A percentile compares a stretch with the other conserved stretches of the same genome.
These are phyloP conservation scores for Hirtodrosophila histrioides DNA, from an alignment of 2,888 invertebrate genomes.

Conservation along the genomic window DNA sequence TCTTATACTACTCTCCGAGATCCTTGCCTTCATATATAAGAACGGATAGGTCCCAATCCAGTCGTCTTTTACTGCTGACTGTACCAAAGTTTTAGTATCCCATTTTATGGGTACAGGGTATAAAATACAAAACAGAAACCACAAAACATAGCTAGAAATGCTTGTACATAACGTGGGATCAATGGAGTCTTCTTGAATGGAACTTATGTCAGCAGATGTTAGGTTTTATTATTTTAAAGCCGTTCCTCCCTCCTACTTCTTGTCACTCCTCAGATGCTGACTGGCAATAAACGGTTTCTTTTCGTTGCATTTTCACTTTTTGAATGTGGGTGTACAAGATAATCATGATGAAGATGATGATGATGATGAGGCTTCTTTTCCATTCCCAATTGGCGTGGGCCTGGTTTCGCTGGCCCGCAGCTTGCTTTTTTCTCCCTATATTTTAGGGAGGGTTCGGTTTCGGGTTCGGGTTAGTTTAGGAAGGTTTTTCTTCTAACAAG, in stretches of 20 bases:
- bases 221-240: constrained; percentile 13
- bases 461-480: not conserved
- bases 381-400: constrained; percentile 20
- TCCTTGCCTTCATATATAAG: no score
- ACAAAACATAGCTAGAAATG: constrained; percentile 9
- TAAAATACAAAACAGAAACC: not conserved
- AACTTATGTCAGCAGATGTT: constrained; percentile 45
- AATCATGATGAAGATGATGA: constrained; percentile 10
- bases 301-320: constrained; percentile 8
- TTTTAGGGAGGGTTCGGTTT: not conserved
- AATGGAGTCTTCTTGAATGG: constrained; percentile 33
- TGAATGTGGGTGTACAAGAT: constrained; percentile 11
- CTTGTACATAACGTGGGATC: constrained; percentile 22
- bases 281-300: constrained; percentile 3
- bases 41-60: no score
- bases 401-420: constrained; percentile 29
- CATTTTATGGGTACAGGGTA: not conserved
- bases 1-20: no score
- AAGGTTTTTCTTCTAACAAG: constrained; percentile 14
- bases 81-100: no score
- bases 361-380: constrained; percentile 9
- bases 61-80: no score
- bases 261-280: constrained; percentile 7
- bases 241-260: constrained; percentile 4
- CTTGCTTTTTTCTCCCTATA: not conserved